Conservation (phyloP, 2,888 invertebrate genomes). For the Cryptocephalus primarius region DNA sequence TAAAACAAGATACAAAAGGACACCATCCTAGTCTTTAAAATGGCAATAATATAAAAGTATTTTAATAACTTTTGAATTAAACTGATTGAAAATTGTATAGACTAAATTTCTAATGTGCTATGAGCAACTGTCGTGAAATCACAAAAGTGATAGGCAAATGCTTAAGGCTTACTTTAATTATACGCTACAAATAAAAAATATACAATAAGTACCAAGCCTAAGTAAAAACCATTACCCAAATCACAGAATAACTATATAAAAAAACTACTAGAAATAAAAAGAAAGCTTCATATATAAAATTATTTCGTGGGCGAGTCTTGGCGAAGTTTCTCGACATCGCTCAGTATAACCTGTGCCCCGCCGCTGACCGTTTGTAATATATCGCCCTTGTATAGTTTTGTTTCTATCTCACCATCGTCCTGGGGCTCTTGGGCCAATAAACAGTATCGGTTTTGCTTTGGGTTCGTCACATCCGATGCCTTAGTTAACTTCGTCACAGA, state of each 20-base stretch:
- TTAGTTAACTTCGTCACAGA: conserved; percentile 74
- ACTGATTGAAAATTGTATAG: too few relatives aligned
- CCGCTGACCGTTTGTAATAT: conserved; percentile 89
- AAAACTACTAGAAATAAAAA: too few relatives aligned
- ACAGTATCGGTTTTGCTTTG: conserved; percentile 71
- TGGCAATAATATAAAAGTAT: too few relatives aligned
- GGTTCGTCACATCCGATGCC: conserved; percentile 61
- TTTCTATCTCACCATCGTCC: conserved; percentile 85
- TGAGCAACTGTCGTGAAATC: too few relatives aligned
- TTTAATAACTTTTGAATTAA: too few relatives aligned
- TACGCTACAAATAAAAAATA: conserved; percentile 19
- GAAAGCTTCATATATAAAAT: background rate
- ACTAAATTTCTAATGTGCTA: too few relatives aligned
- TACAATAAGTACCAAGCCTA: background rate
- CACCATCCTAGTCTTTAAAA: too few relatives aligned
- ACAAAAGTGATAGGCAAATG: too few relatives aligned
- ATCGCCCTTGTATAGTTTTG: conserved; percentile 86
- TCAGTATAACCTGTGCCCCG: conserved; percentile 90
- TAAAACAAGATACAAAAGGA: too few relatives aligned
- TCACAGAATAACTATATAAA: background rate
- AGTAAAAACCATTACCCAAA: background rate
- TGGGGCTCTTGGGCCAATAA: conserved; percentile 88
- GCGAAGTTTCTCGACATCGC: conserved; percentile 82
- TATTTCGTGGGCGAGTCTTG: conserved; percentile 60
- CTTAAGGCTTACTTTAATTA: too few relatives aligned